Base-by-base conservation (phyloP, 2,113 vertebrate genomes). In the Hemibagrus wyckioides region DNA sequence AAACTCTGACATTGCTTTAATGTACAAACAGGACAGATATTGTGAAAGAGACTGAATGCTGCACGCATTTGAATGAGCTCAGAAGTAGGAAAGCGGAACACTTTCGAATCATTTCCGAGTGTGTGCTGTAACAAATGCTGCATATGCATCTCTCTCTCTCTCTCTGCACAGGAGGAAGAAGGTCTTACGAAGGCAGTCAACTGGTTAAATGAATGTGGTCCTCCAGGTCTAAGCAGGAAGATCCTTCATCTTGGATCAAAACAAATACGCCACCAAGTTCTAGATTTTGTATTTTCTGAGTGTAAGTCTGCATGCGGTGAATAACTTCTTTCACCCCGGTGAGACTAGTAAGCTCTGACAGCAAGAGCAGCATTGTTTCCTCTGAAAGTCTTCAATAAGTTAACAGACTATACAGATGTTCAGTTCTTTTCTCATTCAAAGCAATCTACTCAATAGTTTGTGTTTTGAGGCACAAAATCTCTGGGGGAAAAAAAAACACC, bases 231-330 rank as follows among this genome's bases (percentile, higher is more conserved):
- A 21, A 85, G 92, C 23, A 56, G 80, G 7, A 91, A 85, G 1
- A 75, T 98, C 75, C 23, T 90, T 87, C 84, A 92, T 0, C 86
- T 96, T 0, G 95, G 94, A 1, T 86, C 83, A 0, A 0, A 4
- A 2, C 7, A 88, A 10, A 88, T 15, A 1, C 87, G 94, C 82
- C 91, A 84, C 56, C 41, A 87, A 0, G 86, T 92, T 61, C 91
- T 99, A 2, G 92, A 92, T 1, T 50, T 95, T 11, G 88, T 98
- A 87, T 99, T 97, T 90, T 89, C 69, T 17, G 92, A 96, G 79
- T 98, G 98, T 99, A 94, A 96, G 97, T 95, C 30, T 19, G 6
- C 36, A 33, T 19, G 7, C 48, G 30, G n/a, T n/a, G 50, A 52
- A 52, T 48, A n/a, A 30, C 52, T 50, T n/a, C 2, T 44, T 77